A percentile compares a stretch with the other conserved stretches of the same genome.
Conservation (phyloP, 2,797 vertebrate genomes). For the Gymnocypris eckloni region DNA sequence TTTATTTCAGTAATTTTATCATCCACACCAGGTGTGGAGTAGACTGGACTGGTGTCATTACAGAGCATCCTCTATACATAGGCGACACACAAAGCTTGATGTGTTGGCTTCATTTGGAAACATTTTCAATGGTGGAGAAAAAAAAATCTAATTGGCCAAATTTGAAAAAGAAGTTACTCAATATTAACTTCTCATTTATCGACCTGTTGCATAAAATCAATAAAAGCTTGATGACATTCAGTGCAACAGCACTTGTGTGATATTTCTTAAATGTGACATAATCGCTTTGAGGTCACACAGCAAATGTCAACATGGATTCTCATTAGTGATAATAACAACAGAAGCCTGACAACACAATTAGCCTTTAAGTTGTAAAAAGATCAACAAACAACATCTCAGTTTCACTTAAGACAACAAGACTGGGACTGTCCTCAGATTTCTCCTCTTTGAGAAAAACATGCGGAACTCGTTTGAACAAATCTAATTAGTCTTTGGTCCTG, state of each 20-base stretch:
- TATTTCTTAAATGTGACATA: background rate
- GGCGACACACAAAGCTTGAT: background rate
- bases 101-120: too few relatives aligned
- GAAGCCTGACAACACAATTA: conserved; percentile 26
- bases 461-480: conserved; percentile 59
- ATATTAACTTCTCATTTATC: background rate
- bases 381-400: conserved; percentile 18
- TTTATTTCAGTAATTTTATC: too few relatives aligned
- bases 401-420: conserved; percentile 45
- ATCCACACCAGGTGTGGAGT: background rate
- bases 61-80: background rate
- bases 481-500: conserved; percentile 57
- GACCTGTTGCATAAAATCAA: background rate
- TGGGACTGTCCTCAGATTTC: conserved; percentile 47
- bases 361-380: conserved; percentile 17
- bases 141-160: background rate
- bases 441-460: conserved; percentile 45
- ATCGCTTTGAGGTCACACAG: background rate
- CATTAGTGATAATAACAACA: conserved; percentile 1
- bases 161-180: background rate
- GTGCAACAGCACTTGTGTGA: background rate
- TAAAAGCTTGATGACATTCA: background rate
- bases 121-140: background rate
- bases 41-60: background rate
- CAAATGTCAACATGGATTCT: conserved; percentile 10